A percentile compares a stretch with the other conserved stretches of the same genome.
phyloP scores from a whole-genome alignment of 2,113 vertebrate genomes.

The chimpanzee (Pan troglodytes) region NHGRI_mPanTro3-v2.1_pri NC_072412.2:102638001-102638500 shows the following conservation, averaged over 20 bases:
- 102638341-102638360: conserved; percentile 64
- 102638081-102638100: background rate
- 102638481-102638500: background rate
- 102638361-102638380: conserved; percentile 64
- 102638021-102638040: background rate
- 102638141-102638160: background rate
- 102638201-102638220: background rate
- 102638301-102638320: conserved; percentile 64
- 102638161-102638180: background rate
- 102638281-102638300: conserved; percentile 63
- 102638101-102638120: background rate
- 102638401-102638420: conserved; percentile 29
- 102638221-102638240: background rate
- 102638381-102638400: conserved; percentile 37
- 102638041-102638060: background rate
- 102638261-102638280: conserved; percentile 62
- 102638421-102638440: conserved; percentile 5
- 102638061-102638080: background rate
- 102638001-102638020: background rate
- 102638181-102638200: background rate
- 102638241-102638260: background rate
- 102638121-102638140: background rate
- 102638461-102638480: conserved; percentile 42
- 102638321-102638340: conserved; percentile 56
- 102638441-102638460: conserved; percentile 4